Conservation (phyloP, 2,113 vertebrate genomes). For the Myanophis thanlyinensis region DNA sequence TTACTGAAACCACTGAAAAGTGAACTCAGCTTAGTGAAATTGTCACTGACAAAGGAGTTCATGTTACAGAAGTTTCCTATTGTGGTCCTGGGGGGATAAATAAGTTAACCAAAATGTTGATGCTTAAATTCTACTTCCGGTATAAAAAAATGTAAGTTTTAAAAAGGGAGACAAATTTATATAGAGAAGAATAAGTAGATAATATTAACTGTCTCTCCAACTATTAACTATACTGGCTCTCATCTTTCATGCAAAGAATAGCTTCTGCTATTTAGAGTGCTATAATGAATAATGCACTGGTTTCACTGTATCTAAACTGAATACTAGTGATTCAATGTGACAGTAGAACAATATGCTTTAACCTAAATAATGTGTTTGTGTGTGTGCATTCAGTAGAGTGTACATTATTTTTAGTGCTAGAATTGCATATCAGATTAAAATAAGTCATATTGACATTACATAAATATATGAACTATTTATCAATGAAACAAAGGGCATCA, state of each 20-base stretch:
- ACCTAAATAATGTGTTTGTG: neutral
- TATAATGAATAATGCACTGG: neutral
- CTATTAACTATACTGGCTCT: neutral
- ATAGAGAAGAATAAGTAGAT: neutral
- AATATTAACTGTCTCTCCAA: neutral
- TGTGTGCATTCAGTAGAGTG: conserved; percentile 9
- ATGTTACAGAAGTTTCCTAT: neutral
- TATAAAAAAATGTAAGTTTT: neutral
- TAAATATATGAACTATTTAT: neutral
- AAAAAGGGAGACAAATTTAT: neutral
- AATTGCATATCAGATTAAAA: conserved; percentile 17
- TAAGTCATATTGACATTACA: conserved; percentile 15
- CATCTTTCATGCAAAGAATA: neutral
- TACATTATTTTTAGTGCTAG: conserved; percentile 12
- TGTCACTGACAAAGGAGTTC: neutral
- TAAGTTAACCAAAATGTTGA: neutral
- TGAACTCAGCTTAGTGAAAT: neutral
- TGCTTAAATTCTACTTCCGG: neutral
- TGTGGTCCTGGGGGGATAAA: neutral
- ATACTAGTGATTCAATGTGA: conserved; percentile 7
- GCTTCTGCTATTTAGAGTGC: neutral
- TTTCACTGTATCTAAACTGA: neutral
- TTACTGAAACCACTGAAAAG: neutral
- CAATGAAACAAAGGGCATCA: conserved; percentile 17
- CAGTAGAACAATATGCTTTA: neutral